phyloP scores from a whole-genome alignment of 2,113 vertebrate species.

The Australoheros scitulus region DNA sequence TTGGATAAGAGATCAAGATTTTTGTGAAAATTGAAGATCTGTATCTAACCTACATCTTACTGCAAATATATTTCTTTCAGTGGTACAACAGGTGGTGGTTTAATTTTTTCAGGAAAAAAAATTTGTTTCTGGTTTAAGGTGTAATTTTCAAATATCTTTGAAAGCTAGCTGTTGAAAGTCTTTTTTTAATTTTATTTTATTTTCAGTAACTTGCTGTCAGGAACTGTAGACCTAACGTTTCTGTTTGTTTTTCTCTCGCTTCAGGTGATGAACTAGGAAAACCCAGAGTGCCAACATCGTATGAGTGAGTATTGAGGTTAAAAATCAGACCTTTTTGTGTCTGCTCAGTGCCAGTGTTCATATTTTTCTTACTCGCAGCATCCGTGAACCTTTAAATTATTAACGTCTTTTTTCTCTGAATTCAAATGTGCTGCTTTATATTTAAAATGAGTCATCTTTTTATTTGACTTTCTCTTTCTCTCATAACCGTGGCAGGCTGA shows the following conservation, averaged over 20 bases:
- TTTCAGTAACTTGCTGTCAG: not conserved
- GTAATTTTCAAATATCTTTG: not conserved
- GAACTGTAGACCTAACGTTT: not conserved
- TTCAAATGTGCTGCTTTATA: not conserved
- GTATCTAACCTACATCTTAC: slow-evolving; percentile 34
- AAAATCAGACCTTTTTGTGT: not conserved
- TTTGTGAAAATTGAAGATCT: not conserved
- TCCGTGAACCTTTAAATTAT: not conserved
- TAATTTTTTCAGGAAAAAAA: not conserved
- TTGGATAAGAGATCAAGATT: not conserved
- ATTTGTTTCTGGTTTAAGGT: slow-evolving; percentile 22
- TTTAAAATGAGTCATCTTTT: not conserved
- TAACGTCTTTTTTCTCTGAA: not conserved
- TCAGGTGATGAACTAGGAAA: slow-evolving; percentile 93
- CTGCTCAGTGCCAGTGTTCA: not conserved
- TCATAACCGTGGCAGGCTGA: slow-evolving; percentile 75
- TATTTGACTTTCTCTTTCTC: not conserved
- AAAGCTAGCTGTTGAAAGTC: not conserved
- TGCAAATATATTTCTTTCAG: slow-evolving; percentile 24
- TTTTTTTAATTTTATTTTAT: not conserved
- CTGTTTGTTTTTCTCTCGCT: slow-evolving; percentile 49
- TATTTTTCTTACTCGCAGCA: not conserved
- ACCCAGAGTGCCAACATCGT: slow-evolving; percentile 78
- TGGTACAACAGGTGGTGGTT: slow-evolving; percentile 5
- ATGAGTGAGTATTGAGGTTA: slow-evolving; percentile 84